Percentiles rank a stretch among this genome's conserved stretches.
Conservation (phyloP, 2,113 vertebrate species). For the Castor canadensis region DNA sequence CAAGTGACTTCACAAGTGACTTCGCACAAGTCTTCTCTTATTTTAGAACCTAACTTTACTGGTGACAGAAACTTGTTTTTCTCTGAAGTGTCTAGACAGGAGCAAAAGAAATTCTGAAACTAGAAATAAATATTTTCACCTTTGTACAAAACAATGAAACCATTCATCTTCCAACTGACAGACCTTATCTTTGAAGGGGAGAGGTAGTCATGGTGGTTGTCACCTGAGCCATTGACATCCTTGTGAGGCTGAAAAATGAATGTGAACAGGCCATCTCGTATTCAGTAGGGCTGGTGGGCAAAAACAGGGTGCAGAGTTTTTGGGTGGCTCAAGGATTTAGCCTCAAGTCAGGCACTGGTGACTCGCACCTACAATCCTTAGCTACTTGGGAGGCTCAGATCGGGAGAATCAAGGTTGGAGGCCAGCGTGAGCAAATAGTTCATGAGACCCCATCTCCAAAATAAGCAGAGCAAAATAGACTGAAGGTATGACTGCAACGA, state of each 20-base stretch:
- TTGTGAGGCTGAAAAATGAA: neutral
- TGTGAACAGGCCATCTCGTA: neutral
- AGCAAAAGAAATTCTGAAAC: slow-evolving; percentile 49
- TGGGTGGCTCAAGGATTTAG: neutral
- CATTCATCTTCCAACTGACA: neutral
- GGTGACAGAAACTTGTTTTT: slow-evolving; percentile 58
- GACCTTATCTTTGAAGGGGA: neutral
- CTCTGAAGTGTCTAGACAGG: slow-evolving; percentile 67
- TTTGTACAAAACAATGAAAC: slow-evolving; percentile 2
- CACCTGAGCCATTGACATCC: neutral
- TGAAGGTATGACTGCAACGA: too few species aligned
- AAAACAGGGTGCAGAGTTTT: neutral
- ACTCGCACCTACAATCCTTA: too few species aligned
- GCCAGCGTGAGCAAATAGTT: too few species aligned
- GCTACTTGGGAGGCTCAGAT: too few species aligned
- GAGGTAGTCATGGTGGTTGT: neutral
- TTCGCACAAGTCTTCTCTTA: slow-evolving; percentile 26
- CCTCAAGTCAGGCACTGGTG: neutral
- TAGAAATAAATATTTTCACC: slow-evolving; percentile 39
- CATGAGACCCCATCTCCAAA: too few species aligned
- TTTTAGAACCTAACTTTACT: slow-evolving; percentile 61
- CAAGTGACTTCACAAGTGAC: slow-evolving; percentile 13
- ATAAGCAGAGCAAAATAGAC: too few species aligned
- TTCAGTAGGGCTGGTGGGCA: too few species aligned
- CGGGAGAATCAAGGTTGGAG: too few species aligned